Conservation (phyloP, 2,113 vertebrate genomes). For the Sinocyclocheilus anshuiensis region DNA sequence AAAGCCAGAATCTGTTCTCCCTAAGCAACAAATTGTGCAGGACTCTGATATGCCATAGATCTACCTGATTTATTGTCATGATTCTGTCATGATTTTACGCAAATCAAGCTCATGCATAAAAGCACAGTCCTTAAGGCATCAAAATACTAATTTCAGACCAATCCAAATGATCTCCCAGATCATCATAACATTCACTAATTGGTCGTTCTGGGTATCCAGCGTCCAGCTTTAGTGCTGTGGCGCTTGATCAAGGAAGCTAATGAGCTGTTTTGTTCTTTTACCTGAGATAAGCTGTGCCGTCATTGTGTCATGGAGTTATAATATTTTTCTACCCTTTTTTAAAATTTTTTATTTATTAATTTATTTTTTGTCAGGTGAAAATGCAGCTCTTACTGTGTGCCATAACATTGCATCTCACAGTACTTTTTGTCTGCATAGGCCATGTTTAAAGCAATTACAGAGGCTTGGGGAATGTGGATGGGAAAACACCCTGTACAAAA, state of each 20-base stretch:
- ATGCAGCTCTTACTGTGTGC: neutral
- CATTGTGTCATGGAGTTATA: neutral
- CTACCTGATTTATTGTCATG: neutral
- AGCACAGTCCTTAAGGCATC: neutral
- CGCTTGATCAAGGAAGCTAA: neutral
- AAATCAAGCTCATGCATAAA: neutral
- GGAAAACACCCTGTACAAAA: conserved; percentile 8
- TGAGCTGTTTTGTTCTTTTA: conserved; percentile 3
- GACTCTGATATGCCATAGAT: neutral
- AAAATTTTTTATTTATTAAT: too few species aligned
- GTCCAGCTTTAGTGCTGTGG: neutral
- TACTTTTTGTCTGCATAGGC: neutral
- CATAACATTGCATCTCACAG: neutral
- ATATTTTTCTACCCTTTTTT: neutral
- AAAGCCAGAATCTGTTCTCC: neutral
- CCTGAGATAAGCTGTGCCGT: neutral
- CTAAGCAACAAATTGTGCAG: neutral
- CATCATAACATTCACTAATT: conserved; percentile 2
- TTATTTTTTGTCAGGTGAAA: too few species aligned
- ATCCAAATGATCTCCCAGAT: neutral
- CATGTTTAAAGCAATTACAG: conserved; percentile 13
- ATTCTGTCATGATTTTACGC: neutral
- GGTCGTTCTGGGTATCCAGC: neutral
- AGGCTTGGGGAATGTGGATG: neutral
- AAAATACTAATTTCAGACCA: neutral